A percentile compares a stretch with the other conserved stretches of the same genome.
Evolutionary conservation across 92 coral and sea anemone genomes (phyloP).

Genomic region (Parazoanthus atlanticus): DNA sequence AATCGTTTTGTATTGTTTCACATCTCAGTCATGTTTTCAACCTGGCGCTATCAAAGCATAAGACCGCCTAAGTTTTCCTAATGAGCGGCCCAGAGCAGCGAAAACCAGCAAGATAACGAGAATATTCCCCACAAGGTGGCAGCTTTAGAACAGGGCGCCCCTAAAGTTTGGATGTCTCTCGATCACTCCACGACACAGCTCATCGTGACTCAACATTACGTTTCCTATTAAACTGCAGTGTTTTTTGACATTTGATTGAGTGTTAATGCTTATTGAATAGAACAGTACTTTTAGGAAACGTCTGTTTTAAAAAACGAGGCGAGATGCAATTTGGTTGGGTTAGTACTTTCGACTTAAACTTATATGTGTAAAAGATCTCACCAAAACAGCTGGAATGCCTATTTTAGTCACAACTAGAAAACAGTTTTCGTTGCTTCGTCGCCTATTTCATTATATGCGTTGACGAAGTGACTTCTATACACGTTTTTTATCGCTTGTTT

Average conservation of each 20-base stretch:
- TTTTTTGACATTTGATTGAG: too few species aligned
- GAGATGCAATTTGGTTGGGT: not conserved
- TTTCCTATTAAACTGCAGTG: too few species aligned
- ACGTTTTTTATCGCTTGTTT: not conserved
- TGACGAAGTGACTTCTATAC: too few species aligned
- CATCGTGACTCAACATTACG: too few species aligned
- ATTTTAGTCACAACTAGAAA: not conserved
- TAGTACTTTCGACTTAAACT: not conserved
- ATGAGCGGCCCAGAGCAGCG: not conserved
- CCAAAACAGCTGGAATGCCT: not conserved
- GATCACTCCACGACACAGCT: not conserved
- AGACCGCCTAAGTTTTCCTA: slow-evolving; percentile 4
- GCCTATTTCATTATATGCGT: not conserved
- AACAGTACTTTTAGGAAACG: not conserved
- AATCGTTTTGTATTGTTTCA: not conserved
- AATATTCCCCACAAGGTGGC: not conserved
- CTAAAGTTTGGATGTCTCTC: not conserved
- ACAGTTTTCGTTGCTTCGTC: not conserved
- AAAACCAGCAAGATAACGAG: slow-evolving; percentile 5
- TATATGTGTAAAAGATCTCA: not conserved
- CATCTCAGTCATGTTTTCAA: slow-evolving; percentile 3
- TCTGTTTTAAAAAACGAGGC: not conserved
- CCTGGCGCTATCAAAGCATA: not conserved
- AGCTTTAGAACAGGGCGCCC: not conserved
- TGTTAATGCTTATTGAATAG: too few species aligned